Evolutionary conservation across 2,113 vertebrate genomes (phyloP), one percentile per base, ranked within the genome.

Genomic region (Myiagra hebetior): DNA sequence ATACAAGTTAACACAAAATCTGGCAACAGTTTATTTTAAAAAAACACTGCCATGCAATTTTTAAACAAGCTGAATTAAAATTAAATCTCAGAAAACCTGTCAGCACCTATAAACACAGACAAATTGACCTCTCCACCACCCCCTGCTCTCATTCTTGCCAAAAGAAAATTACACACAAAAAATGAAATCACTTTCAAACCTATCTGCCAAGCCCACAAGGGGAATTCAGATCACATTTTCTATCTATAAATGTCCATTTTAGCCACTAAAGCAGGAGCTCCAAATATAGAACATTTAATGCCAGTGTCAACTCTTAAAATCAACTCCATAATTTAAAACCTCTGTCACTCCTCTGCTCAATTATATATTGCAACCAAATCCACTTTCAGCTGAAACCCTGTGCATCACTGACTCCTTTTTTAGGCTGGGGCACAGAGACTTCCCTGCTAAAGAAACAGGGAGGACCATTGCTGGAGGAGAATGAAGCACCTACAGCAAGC

Each of bases 201-300:
- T 70, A 63, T 77, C 59, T 92, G 88, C 95, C 92, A 96, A 95
- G 85, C 44, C 88, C 92, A 91, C 88, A 60, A 62, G 83, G 93
- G 88, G 85, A 96, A 94, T 93, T 95, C 91, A 87, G 56, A 96
- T 95, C 93, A 72, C 68, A 78, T n/a, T 94, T 94, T 88, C 91
- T 86, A 41, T 84, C 88, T 91, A 70, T 86, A 96, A 96, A 93
- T 35, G 73, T 55, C 74, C 56, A 44, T 74, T 85, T 41, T 27
- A 67, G 8, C 42, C 85, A 89, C 93, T 72, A 87, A 79, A 96
- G 86, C 69, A 52, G 75, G 59, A 90, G 56, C 27, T 90, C 73
- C 83, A 92, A 93, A 92, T 74, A 93, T 63, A 92, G 95, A 93
- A 49, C 59, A 30, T 90, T 53, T 65, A 90, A 93, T 85, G 63